Percentiles rank a stretch among this genome's conserved stretches.
These are phyloP conservation scores for Vandiemenella viatica DNA, from an alignment of 2,888 invertebrate genomes.

Conservation along the genomic window DNA sequence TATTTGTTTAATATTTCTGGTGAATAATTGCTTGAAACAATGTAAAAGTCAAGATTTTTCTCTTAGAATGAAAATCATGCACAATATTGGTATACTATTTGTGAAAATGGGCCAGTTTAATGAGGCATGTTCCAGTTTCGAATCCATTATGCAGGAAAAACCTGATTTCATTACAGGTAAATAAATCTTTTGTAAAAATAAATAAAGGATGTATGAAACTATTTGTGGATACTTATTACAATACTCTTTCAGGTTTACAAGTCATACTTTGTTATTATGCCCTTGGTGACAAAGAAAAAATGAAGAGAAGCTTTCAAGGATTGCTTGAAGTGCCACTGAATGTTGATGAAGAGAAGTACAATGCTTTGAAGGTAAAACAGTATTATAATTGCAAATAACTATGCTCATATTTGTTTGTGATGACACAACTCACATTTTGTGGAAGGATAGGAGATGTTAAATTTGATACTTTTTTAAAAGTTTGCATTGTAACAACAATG, in stretches of 20 bases:
- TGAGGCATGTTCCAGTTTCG: conserved; percentile 91
- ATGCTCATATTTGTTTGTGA: no score
- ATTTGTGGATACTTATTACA: conserved; percentile 1
- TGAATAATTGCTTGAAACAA: no score
- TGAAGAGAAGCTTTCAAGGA: conserved; percentile 81
- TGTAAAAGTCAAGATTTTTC: conserved; percentile 5
- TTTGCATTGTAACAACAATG: no score
- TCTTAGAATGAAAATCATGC: conserved; percentile 83
- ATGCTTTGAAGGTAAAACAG: conserved; percentile 18
- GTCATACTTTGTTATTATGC: conserved; percentile 77
- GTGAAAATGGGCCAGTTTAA: conserved; percentile 92
- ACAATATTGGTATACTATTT: conserved; percentile 89
- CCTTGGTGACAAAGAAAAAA: conserved; percentile 81
- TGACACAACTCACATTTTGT: no score
- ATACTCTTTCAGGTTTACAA: conserved; percentile 52
- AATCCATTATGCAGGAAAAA: conserved; percentile 94
- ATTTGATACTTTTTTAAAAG: no score
- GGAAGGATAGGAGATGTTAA: no score
- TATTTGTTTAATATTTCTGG: no score
- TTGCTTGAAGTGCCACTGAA: conserved; percentile 76
- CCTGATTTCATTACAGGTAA: conserved; percentile 65
- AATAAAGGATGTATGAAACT: no score
- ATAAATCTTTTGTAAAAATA: no score
- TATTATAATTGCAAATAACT: no score
- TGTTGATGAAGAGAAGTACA: conserved; percentile 62